Evolutionary conservation across 2,113 vertebrate species (phyloP).

Genomic region (Myiozetetes cayanensis): DNA sequence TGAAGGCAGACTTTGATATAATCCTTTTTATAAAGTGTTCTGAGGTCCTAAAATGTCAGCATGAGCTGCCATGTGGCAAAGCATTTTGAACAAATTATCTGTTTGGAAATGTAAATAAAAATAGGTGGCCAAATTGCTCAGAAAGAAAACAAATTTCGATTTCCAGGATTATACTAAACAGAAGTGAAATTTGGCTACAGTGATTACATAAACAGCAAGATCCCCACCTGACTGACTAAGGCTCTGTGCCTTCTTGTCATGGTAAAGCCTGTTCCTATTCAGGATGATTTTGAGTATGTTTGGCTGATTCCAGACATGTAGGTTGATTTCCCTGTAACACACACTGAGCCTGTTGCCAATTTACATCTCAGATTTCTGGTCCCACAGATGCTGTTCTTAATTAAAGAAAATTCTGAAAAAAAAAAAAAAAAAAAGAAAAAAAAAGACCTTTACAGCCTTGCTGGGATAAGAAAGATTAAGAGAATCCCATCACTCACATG

Average conservation of each 20-base stretch:
- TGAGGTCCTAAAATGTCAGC: background rate
- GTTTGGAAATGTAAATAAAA: background rate
- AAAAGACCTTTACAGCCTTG: background rate
- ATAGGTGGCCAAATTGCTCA: background rate
- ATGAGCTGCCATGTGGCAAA: background rate
- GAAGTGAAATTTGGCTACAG: background rate
- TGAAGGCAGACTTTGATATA: conserved; percentile 28
- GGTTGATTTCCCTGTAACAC: background rate
- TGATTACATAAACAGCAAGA: background rate
- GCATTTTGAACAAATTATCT: background rate
- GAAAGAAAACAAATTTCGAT: background rate
- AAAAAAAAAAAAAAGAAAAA: background rate
- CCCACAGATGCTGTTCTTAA: background rate
- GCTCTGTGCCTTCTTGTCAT: background rate
- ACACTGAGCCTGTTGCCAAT: background rate
- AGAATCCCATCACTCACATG: background rate
- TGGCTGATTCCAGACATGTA: background rate
- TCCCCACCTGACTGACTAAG: background rate
- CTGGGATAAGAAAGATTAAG: background rate
- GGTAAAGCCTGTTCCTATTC: background rate
- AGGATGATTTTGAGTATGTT: background rate
- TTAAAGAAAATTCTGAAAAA: background rate
- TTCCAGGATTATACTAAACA: background rate
- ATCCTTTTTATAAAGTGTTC: conserved; percentile 2
- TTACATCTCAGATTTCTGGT: background rate